Conservation (phyloP, 2,888 invertebrate species). For the Lottia scabra region DNA sequence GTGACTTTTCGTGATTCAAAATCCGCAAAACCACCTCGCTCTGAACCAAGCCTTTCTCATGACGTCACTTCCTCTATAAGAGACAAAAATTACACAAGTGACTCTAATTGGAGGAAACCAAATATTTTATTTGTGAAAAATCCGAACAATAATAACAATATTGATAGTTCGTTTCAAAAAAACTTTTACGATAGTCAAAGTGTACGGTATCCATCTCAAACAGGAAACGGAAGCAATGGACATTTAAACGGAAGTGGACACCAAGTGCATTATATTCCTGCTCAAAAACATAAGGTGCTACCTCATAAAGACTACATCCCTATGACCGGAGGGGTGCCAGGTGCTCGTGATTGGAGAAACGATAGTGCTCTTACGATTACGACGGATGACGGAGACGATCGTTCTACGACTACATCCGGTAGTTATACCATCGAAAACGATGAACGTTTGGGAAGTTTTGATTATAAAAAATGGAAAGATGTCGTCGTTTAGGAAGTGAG, state of each 20-base stretch:
- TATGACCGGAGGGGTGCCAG: not conserved
- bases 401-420: constrained; percentile 59
- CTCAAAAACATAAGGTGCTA: not conserved
- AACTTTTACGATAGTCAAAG: not conserved
- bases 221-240: too few relatives aligned
- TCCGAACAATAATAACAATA: not conserved
- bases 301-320: not conserved
- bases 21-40: not conserved
- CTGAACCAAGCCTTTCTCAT: not conserved
- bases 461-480: constrained; percentile 42
- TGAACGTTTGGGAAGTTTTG: constrained; percentile 41
- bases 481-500: constrained; percentile 39
- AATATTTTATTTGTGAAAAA: not conserved
- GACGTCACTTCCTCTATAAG: not conserved
- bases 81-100: not conserved
- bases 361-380: constrained; percentile 52
- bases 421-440: constrained; percentile 59
- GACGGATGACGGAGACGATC: constrained; percentile 55
- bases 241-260: too few relatives aligned
- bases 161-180: not conserved
- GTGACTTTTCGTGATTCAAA: constrained; percentile 36
- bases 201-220: too few relatives aligned
- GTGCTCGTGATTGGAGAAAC: constrained; percentile 29
- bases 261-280: not conserved
- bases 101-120: not conserved